Evolutionary conservation across 2,797 vertebrate genomes (phyloP).

Genomic region (Amblyopsis hoosieri): DNA sequence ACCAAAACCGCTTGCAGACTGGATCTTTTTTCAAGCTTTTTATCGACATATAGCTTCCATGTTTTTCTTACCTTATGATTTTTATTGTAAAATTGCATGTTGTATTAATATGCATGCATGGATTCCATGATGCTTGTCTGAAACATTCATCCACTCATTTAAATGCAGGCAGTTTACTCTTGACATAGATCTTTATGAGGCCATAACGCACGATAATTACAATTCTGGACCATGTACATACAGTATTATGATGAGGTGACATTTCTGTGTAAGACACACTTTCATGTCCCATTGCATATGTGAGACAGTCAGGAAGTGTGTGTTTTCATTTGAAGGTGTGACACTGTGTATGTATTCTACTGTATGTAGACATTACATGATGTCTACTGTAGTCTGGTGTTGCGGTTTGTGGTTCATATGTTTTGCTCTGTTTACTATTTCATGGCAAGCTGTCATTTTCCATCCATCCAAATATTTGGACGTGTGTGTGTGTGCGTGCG

Average conservation of each 20-base stretch:
- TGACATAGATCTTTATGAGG: constrained; percentile 6
- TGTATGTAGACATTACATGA: too few relatives aligned
- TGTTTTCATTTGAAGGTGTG: constrained; percentile 1
- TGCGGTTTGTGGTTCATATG: constrained; percentile 3
- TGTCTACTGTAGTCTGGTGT: background rate
- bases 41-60: too few relatives aligned
- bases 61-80: too few relatives aligned
- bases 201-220: background rate
- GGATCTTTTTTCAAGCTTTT: background rate
- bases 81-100: too few relatives aligned
- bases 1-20: background rate
- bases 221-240: background rate
- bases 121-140: background rate
- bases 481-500: background rate
- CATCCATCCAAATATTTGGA: constrained; percentile 1
- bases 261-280: background rate
- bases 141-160: background rate
- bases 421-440: constrained; percentile 13
- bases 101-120: too few relatives aligned
- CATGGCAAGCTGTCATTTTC: constrained; percentile 21
- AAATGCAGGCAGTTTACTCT: background rate
- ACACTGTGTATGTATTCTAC: background rate
- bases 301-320: constrained; percentile 5
- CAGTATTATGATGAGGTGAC: background rate
- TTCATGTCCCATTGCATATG: constrained; percentile 7